These are phyloP conservation scores for Diarsia brunnea DNA, from an alignment of 2,888 invertebrate species.

Conservation along the genomic window DNA sequence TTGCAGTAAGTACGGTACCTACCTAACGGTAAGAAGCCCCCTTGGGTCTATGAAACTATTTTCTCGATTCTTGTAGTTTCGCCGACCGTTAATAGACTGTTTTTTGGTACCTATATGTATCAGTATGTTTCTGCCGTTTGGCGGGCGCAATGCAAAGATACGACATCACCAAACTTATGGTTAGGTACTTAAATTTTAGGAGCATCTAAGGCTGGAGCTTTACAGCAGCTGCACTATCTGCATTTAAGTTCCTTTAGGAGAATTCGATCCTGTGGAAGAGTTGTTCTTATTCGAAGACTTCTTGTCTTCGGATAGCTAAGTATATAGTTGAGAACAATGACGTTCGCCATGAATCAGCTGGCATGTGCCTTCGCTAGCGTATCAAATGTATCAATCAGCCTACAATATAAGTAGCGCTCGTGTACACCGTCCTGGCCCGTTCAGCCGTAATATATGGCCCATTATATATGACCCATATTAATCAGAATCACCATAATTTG, in stretches of 20 bases:
- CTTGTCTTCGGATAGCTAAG: neutral
- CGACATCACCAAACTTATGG: neutral
- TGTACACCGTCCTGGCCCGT: constrained; percentile 35
- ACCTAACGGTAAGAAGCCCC: constrained; percentile 28
- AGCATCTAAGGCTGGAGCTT: neutral
- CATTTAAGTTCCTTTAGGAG: neutral
- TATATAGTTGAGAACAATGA: constrained; percentile 5
- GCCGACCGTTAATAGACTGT: too few species aligned
- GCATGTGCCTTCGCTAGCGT: constrained; percentile 15
- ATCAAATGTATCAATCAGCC: constrained; percentile 47
- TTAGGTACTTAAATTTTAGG: neutral
- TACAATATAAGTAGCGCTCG: constrained; percentile 21
- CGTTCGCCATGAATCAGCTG: constrained; percentile 28
- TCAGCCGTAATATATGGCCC: constrained; percentile 21
- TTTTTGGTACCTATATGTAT: neutral
- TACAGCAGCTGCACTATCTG: neutral
- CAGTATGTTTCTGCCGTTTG: neutral
- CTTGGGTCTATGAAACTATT: neutral
- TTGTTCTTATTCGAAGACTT: neutral
- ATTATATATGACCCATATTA: constrained; percentile 37
- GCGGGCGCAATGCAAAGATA: too few species aligned
- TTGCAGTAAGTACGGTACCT: constrained; percentile 14
- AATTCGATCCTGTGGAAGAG: neutral
- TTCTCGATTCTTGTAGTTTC: neutral
- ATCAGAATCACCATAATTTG: constrained; percentile 29